Percentiles rank a stretch among this genome's conserved stretches.
phyloP scores from a whole-genome alignment of 37 sponge, comb jelly and placozoan species.

The Tethya wilhelma region DNA sequence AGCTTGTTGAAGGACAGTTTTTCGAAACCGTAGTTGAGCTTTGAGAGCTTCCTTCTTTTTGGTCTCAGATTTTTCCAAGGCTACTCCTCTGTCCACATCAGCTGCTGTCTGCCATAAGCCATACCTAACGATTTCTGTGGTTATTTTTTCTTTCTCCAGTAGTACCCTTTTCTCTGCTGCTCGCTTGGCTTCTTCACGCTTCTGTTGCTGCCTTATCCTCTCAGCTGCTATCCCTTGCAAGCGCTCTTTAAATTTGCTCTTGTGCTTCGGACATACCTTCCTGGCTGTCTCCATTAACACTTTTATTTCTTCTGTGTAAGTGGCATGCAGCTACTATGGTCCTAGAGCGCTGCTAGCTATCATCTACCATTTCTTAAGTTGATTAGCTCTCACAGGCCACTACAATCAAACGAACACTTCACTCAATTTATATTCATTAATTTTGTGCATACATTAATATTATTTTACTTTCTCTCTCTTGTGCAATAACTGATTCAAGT shows the following conservation, averaged over 20 bases:
- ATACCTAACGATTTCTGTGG: constrained; percentile 13
- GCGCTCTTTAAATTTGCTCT: constrained; percentile 7
- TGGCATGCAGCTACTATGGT: constrained; percentile 22
- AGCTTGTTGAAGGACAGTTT: constrained; percentile 8
- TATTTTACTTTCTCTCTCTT: too few relatives aligned
- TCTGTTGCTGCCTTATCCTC: neutral
- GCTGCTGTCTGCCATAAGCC: constrained; percentile 11
- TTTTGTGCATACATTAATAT: too few relatives aligned
- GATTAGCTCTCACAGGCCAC: too few relatives aligned
- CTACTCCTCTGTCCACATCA: neutral
- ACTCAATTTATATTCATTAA: too few relatives aligned
- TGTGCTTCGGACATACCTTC: neutral
- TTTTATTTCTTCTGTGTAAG: constrained; percentile 10
- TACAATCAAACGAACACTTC: too few relatives aligned
- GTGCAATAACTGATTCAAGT: too few relatives aligned
- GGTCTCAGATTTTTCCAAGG: constrained; percentile 2
- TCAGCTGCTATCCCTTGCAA: neutral
- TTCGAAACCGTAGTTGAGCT: constrained; percentile 26
- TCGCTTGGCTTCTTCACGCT: constrained; percentile 12
- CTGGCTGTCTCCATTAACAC: constrained; percentile 4
- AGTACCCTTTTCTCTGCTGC: neutral
- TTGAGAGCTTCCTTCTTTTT: neutral
- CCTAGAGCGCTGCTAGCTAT: too few relatives aligned
- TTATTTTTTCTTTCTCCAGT: constrained; percentile 24
- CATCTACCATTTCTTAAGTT: too few relatives aligned